phyloP scores from a whole-genome alignment of 2,797 vertebrate genomes.

The Danio jaintianensis region DNA sequence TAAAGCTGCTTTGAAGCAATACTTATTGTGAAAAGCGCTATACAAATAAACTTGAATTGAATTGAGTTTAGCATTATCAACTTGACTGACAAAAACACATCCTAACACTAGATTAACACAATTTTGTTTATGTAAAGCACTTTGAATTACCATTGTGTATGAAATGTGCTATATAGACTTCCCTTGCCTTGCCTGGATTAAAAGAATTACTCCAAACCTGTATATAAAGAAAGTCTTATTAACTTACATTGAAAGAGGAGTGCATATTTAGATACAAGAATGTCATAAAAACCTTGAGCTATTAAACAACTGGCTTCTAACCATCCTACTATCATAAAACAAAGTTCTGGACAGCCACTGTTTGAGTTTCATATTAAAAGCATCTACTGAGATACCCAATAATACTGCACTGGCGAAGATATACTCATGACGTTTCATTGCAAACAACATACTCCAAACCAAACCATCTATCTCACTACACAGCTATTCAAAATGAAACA shows the following conservation, averaged over 20 bases:
- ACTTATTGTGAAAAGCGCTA: too few species aligned
- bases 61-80: too few species aligned
- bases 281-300: not conserved
- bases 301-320: not conserved
- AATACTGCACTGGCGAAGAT: constrained; percentile 1
- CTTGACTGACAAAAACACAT: too few species aligned
- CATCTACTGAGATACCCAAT: not conserved
- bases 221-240: not conserved
- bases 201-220: too few species aligned
- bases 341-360: not conserved
- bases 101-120: too few species aligned
- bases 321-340: not conserved
- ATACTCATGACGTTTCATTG: not conserved
- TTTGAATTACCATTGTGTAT: too few species aligned
- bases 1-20: too few species aligned
- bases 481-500: constrained; percentile 1
- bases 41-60: too few species aligned
- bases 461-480: not conserved
- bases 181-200: too few species aligned
- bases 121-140: too few species aligned
- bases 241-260: not conserved
- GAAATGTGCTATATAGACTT: too few species aligned
- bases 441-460: not conserved
- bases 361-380: constrained; percentile 19
- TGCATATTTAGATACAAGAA: not conserved